Evolutionary conservation across 2,113 vertebrate genomes (phyloP), one percentile per base, ranked within the genome.

Genomic region (Pao palembangensis): DNA sequence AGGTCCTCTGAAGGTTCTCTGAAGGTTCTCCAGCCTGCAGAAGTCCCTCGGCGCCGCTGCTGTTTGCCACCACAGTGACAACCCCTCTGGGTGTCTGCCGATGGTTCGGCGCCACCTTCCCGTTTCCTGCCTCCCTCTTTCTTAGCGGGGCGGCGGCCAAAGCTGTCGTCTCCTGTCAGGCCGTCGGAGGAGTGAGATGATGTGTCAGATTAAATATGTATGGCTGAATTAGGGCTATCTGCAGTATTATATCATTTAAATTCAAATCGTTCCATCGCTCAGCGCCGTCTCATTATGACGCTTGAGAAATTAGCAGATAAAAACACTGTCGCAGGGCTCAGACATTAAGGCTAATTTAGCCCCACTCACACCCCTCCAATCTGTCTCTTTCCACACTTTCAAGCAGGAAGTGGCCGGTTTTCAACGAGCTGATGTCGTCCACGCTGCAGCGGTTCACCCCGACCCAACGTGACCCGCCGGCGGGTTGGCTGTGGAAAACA

Each of bases 151-250:
- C 75, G 54, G 71, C 55, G 57, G 75, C 80, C 80, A n/a, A 55
- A 76, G 69, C 85, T 80, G 82, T 87, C 86, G 80, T 69, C 82
- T 87, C 84, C 64, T 68, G 85, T 88, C 82, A 80, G 73, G 74
- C 67, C 76, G 42, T 80, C 55, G 67, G 73, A 85, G 83, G 79
- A 80, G 84, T 85, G 47, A 83, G 89, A 89, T 91, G 88, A 90
- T 89, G 73, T 78, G 82, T 88, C 81, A 89, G 85, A 92, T 92
- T 91, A 91, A 91, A 92, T 91, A 91, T 92, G 88, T 89, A 91
- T 90, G 84, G 86, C 78, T 75, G 79, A 91, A 90, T 89, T 87
- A 92, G 87, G 83, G 69, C 85, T 78, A 88, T 87, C 87, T 91
- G 71, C 85, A 90, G 84, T 88, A 89, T 89, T 88, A 78, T 89